Evolutionary conservation across 2,888 invertebrate genomes (phyloP), one percentile per base, ranked within the genome.

Genomic region (Meteorus cinctellus): DNA sequence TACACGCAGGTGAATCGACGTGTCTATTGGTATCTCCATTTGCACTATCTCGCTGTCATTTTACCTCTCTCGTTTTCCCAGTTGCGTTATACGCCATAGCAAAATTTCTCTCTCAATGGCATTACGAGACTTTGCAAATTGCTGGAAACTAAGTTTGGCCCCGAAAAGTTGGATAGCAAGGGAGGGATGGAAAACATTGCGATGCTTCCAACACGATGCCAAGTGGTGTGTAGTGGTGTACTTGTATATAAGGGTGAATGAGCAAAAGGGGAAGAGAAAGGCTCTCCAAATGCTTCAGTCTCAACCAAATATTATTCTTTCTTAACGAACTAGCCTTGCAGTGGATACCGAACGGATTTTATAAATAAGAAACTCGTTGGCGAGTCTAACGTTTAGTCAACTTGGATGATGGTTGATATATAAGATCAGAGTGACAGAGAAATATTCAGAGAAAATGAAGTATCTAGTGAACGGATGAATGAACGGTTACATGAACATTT

Each of bases 241-340:
- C n/a, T 16, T 48, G n/a, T 48, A 48, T 48, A 48, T 48, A 48
- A 6, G n/a, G 16, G 48, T 48, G 51, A 36, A 29, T 24, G 14
- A 66, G 45, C 16, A 34, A 55, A n/a, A 31, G 48, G 27, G 66
- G 24, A 36, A 60, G 67, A 62, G 62, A 29, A 29, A 45, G 60
- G 16, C 51, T 60, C 41, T 45, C 48, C 41, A 59, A 60, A 60
- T 59, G 19, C 75, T 55, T 63, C 66, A 78, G 76, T 79, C 78
- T 78, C 77, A 76, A 76, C 76, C 82, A 80, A 82, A 82, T 82
- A 82, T 81, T 81, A 82, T 82, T 82, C 80, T 82, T 82, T 81
- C 81, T 80, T 81, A 82, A 81, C 82, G 81, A 82, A 82, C 81
- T 81, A 80, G 78, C 79, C 77, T 55, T 77, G 69, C 77, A 77